Evolutionary conservation across 2,888 invertebrate species (phyloP).

Genomic region (Diarsia mendica): DNA sequence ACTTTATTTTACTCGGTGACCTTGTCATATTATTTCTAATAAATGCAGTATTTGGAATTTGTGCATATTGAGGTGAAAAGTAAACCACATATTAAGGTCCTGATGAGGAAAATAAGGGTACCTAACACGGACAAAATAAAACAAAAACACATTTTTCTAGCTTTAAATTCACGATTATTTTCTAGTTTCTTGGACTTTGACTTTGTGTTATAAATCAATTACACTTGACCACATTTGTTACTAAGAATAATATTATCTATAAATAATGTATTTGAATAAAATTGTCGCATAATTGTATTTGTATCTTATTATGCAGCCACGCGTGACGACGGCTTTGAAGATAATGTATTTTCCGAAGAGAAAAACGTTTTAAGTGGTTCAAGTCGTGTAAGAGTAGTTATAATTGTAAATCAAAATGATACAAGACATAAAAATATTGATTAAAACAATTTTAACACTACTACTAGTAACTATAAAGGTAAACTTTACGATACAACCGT

Average conservation of each 20-base stretch:
- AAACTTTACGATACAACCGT: constrained; percentile 17
- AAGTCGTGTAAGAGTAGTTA: neutral
- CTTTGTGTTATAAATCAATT: constrained; percentile 41
- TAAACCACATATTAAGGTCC: no score
- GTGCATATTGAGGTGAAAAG: neutral
- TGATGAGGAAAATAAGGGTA: neutral
- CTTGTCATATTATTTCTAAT: neutral
- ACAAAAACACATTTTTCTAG: neutral
- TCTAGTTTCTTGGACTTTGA: constrained; percentile 17
- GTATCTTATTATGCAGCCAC: constrained; percentile 30
- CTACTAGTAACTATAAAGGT: constrained; percentile 8
- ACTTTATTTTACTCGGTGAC: neutral
- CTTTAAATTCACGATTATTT: neutral
- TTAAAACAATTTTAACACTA: neutral
- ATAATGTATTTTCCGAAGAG: constrained; percentile 16
- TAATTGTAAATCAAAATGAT: constrained; percentile 7
- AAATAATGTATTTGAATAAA: constrained; percentile 57
- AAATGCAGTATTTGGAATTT: neutral
- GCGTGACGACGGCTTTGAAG: constrained; percentile 17
- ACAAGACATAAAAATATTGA: constrained; percentile 11
- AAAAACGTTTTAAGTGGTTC: neutral
- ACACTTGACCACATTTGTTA: constrained; percentile 27
- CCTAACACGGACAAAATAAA: neutral
- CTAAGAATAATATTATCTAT: constrained; percentile 48
- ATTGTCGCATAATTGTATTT: constrained; percentile 51